Evolutionary conservation across 92 coral and sea anemone species (phyloP), one percentile per base, ranked within the genome.

Genomic region (Heteractis magnifica): DNA sequence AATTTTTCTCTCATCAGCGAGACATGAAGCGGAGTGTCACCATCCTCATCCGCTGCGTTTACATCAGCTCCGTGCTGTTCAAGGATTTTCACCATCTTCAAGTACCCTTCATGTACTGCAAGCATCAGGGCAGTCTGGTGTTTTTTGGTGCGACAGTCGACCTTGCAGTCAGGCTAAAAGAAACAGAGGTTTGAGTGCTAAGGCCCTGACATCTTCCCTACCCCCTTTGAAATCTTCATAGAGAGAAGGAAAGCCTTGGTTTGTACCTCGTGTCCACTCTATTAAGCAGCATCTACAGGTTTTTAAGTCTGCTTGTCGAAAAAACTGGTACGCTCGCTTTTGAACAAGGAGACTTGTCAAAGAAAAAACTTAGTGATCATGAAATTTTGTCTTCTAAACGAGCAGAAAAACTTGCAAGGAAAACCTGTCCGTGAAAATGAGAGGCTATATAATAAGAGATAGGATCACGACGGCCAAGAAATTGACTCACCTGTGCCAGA

Each of bases 21-120:
- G 71, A 90, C 73, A 52, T 90, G 93, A 16, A 90, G 80, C 10
- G 91, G 83, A 4, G 91, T 91, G 51, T 91, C 94, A 13, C 91
- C 87, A 59, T 88, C 84, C 8, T 79, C 80, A 55, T 91, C 92
- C 34, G 55, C 11, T 10, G 82, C 83, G 64, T 91, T 88, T 8
- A 88, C 82, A 64, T 82, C 62, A 0, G 94, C 94, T 9, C 94
- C 94, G 55, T 79, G 80, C 71, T 85, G 81, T 12, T 77, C 74
- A 3, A 91, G 86, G 12, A 88, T 49, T 79, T 91, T 86, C 10
- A 77, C 86, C 92, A 91, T 91, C 60, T 44, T 82, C 11, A 86
- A 44, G 85, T 91, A 82, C 0, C 94, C 94, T 77, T 85, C 88
- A 65, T 65, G 72, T 6, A 82, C 89, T 0, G 94, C 94, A 51